Percentiles rank a stretch among this genome's conserved stretches.
These are phyloP conservation scores for Emydocephalus ijimae DNA, from an alignment of 2,113 vertebrate species.

Conservation along the genomic window DNA sequence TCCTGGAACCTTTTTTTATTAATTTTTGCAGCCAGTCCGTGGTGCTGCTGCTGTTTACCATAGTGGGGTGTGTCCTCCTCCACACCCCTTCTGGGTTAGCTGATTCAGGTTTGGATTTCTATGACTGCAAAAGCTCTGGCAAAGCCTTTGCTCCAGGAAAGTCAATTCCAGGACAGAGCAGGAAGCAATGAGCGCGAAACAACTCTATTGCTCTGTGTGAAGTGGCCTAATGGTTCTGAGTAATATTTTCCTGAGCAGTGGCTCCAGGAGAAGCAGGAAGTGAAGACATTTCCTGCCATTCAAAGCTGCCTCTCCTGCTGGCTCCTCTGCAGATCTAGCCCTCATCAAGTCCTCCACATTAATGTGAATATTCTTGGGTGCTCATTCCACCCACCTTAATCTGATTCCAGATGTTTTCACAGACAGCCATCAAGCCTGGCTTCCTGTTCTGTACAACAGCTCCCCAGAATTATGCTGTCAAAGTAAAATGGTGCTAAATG, in stretches of 20 bases:
- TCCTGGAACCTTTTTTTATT: not conserved
- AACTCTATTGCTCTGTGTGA: constrained; percentile 33
- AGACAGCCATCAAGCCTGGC: not conserved
- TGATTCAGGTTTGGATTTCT: not conserved
- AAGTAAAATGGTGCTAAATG: not conserved
- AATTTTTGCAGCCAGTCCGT: not conserved
- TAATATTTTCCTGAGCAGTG: constrained; percentile 50
- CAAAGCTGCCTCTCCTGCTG: not conserved
- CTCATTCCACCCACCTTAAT: not conserved
- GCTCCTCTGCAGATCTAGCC: not conserved
- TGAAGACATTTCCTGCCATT: constrained; percentile 40
- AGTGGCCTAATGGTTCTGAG: constrained; percentile 38
- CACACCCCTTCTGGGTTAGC: not conserved
- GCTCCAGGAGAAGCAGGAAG: constrained; percentile 32
- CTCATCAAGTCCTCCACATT: not conserved
- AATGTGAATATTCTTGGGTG: not conserved
- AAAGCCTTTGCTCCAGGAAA: not conserved
- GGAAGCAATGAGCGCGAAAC: constrained; percentile 42
- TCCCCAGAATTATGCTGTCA: not conserved
- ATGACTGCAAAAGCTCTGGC: not conserved
- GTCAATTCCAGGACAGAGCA: constrained; percentile 27
- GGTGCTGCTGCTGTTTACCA: not conserved
- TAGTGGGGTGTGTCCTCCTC: not conserved
- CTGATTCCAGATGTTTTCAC: not conserved
- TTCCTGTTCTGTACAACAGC: not conserved